Base-by-base conservation (phyloP, 2,797 vertebrate species). In the Hemibagrus guttatus region DNA sequence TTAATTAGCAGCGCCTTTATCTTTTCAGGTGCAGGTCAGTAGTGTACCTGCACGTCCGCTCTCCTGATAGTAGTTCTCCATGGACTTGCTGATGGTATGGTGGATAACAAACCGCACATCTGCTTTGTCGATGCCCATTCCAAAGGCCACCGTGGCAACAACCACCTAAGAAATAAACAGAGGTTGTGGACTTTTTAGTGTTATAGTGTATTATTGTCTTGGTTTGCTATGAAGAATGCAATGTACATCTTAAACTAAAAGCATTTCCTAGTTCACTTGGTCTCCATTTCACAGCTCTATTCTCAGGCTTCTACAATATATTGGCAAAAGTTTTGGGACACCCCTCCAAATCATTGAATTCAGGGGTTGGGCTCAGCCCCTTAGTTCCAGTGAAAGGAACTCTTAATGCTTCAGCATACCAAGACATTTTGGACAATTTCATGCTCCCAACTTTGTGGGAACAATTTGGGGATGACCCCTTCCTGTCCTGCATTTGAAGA, bases 31-130 rank as follows among this genome's bases (percentile, higher is more conserved):
- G 0, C 6, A 12, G 23, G 52, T 42, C 31, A n/a, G 13, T n/a
- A 31, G 26, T 76, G 8, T 94, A 99, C 98, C 98, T 95, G 98
- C 98, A 3, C 98, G 97, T 0, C 98, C 98, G 42, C 98, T 99
- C 94, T 99, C 98, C 76, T 99, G 98, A 92, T 99, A 99, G 89
- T 99, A 99, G 93, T 99, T 99, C 93, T 99, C 98, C 76, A 99
- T 97, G 68, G 98, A 99, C 91, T 99, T 99, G 94, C 98, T 99
- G 94, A 99, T 97, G 84, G 97, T 97, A 93, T 99, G 97, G 91
- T 99, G 98, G 90, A 99, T 97, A 61, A 99, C 97, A 88, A 99
- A 99, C 79, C 97, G 93, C 81, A 99, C 98, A 13, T 99, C 96
- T 1, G 97, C 94, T 80, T 99, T 99, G 93, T 99, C 97, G 54